These are phyloP conservation scores for Acrossocheilus wenchowensis DNA, from an alignment of 2,797 vertebrate species.

Conservation along the genomic window DNA sequence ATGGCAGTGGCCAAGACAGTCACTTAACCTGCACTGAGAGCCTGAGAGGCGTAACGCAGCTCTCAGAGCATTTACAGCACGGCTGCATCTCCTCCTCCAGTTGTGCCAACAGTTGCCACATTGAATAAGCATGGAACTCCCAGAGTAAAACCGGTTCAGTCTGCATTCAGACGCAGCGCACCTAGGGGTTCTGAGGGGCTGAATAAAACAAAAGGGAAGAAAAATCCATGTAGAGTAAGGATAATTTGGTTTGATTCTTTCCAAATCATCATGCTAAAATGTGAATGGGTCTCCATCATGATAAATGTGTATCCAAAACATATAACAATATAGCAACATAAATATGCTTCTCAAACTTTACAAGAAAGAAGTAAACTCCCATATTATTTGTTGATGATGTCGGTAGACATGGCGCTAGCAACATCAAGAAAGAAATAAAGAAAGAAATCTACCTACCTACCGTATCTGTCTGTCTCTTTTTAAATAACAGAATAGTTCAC, in stretches of 20 bases:
- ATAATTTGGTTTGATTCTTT: neutral
- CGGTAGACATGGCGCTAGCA: neutral
- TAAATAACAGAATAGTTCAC: neutral
- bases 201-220: neutral
- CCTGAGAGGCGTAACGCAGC: conserved; percentile 57
- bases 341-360: neutral
- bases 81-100: conserved; percentile 62
- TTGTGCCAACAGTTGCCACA: conserved; percentile 36
- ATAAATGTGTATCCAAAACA: neutral
- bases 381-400: neutral
- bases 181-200: neutral
- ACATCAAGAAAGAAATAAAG: neutral
- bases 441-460: too few relatives aligned
- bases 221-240: neutral
- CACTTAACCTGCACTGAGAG: conserved; percentile 70
- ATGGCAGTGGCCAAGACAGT: conserved; percentile 64
- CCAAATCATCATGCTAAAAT: neutral
- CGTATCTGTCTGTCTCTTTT: too few relatives aligned
- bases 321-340: neutral
- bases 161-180: neutral
- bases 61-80: conserved; percentile 70
- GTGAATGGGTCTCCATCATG: neutral
- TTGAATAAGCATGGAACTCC: conserved; percentile 7
- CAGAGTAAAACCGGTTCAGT: conserved; percentile 1
- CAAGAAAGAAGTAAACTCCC: neutral